Evolutionary conservation across 1,140 invertebrate genomes (phyloP).

Genomic region (Lineus longissimus): DNA sequence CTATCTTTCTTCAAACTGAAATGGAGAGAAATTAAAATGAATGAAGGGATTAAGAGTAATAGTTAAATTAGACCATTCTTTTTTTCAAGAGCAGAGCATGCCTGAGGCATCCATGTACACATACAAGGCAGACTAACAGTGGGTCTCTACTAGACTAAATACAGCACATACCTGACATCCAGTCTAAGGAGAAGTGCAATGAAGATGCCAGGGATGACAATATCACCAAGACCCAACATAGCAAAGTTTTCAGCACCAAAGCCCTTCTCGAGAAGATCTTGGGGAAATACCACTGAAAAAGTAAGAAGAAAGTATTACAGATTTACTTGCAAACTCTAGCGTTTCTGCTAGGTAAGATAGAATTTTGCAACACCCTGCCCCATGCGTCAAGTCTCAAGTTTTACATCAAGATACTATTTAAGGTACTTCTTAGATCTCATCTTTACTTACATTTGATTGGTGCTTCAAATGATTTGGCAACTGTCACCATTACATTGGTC

Average conservation of each 20-base stretch:
- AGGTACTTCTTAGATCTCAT: too few relatives aligned
- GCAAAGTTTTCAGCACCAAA: conserved; percentile 91
- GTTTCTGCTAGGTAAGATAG: neutral
- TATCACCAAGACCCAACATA: conserved; percentile 97
- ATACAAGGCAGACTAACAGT: too few relatives aligned
- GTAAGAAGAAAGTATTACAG: conserved; percentile 18
- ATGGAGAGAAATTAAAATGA: conserved; percentile 28
- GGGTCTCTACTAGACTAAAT: too few relatives aligned
- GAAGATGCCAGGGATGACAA: conserved; percentile 98
- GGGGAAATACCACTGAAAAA: conserved; percentile 89
- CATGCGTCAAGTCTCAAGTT: too few relatives aligned
- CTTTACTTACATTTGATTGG: conserved; percentile 86
- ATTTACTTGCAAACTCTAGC: neutral
- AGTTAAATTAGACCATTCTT: neutral
- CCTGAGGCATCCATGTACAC: neutral
- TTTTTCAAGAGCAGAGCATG: conserved; percentile 9
- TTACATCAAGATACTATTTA: too few relatives aligned
- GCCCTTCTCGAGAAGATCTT: conserved; percentile 92
- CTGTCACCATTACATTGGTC: conserved; percentile 99
- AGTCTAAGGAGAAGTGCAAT: conserved; percentile 94
- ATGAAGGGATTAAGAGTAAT: neutral
- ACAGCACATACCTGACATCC: conserved; percentile 76
- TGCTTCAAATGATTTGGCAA: conserved; percentile 98
- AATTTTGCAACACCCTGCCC: too few relatives aligned
- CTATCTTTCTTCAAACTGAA: conserved; percentile 78